Evolutionary conservation across 2,113 vertebrate species (phyloP).

Genomic region (Hippocampus abdominalis): DNA sequence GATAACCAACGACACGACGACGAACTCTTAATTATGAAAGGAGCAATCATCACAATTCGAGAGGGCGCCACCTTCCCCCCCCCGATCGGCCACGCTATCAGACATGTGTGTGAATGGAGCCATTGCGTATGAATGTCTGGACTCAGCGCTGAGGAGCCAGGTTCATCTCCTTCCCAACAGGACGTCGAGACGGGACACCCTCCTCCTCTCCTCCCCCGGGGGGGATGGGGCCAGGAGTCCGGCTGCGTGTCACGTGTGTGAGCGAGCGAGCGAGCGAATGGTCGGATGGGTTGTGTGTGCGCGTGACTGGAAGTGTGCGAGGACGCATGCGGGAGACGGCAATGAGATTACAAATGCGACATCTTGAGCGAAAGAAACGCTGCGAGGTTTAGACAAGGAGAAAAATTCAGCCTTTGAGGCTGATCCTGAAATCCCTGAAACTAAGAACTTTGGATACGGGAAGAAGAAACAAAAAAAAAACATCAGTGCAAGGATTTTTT

Average conservation of each 20-base stretch:
- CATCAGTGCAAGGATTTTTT: constrained; percentile 58
- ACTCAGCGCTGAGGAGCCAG: constrained; percentile 83
- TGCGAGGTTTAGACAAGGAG: constrained; percentile 52
- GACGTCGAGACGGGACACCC: constrained; percentile 76
- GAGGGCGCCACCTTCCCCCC: constrained; percentile 75
- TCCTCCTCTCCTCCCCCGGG: constrained; percentile 54
- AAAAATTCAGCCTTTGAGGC: constrained; percentile 84
- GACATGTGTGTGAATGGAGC: constrained; percentile 92
- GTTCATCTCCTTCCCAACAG: constrained; percentile 77
- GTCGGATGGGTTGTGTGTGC: constrained; percentile 76
- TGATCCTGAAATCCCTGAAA: constrained; percentile 78
- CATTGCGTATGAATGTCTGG: constrained; percentile 88
- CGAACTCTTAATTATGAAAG: constrained; percentile 60
- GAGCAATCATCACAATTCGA: constrained; percentile 75
- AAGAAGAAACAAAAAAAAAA: constrained; percentile 50
- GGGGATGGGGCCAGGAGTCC: constrained; percentile 72
- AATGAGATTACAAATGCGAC: constrained; percentile 50
- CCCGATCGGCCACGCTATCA: constrained; percentile 83
- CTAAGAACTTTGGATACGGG: constrained; percentile 74
- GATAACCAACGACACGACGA: constrained; percentile 65
- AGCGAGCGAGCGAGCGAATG: constrained; percentile 66
- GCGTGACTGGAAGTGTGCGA: constrained; percentile 72
- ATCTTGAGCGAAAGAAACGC: constrained; percentile 54
- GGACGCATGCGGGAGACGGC: constrained; percentile 80
- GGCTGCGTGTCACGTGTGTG: constrained; percentile 83